Evolutionary conservation across 2,797 vertebrate species (phyloP).

Genomic region (Todus mexicanus): DNA sequence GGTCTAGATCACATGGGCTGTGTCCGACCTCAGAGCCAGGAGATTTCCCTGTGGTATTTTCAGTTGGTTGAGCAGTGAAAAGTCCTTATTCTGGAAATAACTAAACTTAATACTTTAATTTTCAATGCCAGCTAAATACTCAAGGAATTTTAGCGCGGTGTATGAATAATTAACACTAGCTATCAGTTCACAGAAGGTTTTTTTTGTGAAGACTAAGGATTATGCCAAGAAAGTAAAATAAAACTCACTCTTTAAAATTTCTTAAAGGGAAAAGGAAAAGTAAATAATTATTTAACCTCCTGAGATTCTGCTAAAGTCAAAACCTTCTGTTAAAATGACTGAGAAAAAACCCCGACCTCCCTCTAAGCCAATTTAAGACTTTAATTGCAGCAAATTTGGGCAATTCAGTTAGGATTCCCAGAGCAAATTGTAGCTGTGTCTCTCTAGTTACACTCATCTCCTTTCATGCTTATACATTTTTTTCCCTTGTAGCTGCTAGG

Average conservation of each 20-base stretch:
- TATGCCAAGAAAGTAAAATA: not conserved
- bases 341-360: not conserved
- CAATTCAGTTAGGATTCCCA: not conserved
- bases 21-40: not conserved
- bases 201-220: not conserved
- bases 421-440: not conserved
- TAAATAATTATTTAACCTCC: not conserved
- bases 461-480: not conserved
- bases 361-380: not conserved
- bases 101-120: not conserved
- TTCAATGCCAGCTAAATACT: not conserved
- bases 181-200: not conserved
- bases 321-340: not conserved
- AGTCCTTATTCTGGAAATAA: not conserved
- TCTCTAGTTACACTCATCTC: not conserved
- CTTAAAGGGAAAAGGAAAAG: not conserved
- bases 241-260: not conserved
- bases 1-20: fast-evolving
- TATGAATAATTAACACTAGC: slow-evolving; percentile 20
- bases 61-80: not conserved
- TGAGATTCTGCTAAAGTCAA: not conserved
- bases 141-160: not conserved
- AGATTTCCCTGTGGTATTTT: not conserved
- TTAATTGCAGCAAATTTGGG: not conserved
- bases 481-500: not conserved